Base-by-base conservation (phyloP, 2,113 vertebrate species). In the Lophotis ruficrista region DNA sequence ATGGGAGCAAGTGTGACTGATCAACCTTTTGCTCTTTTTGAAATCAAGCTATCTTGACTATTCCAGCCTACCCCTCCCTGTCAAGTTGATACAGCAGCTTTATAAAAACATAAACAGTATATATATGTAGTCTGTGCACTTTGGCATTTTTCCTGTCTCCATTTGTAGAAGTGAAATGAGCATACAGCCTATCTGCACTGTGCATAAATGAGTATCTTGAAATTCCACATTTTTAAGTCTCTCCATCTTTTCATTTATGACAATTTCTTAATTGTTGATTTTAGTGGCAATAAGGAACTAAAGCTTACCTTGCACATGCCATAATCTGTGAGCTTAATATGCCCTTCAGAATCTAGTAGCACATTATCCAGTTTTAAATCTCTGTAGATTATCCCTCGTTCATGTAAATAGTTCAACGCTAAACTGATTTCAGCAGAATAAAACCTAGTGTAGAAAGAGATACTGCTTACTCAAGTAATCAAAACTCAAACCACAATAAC, bases 301-400 rank as follows among this genome's bases (percentile, higher is more conserved):
- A 21, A 78, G 22, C 96, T 80, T 94, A 99, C 99, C 99, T 99
- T 99, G 98, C 99, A 99, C 99, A 99, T 99, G 98, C 99, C 99
- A 33, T 99, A 99, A 97, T 99, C 99, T 87, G 99, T 99, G 77
- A 99, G 99, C 97, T 99, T 99, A 97, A 99, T 99, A 98, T 99
- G 99, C 83, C 99, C 99, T 97, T 99, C 99, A 24, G 99, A 99
- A 95, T 99, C 99, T 87, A 99, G 98, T 27, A 99, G 98, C 53
- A 99, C 99, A 69, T 99, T 99, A 98, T 99, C 99, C 97, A 99
- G 97, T 96, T 99, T 99, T 97, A 99, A 98, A 96, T 99, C 99
- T 98, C 99, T 98, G 97, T 99, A 99, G 98, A 99, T 99, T 98
- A 99, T 99, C 75, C 99, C 99, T 92, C 99, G 98, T 95, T 99